A percentile compares a stretch with the other conserved stretches of the same genome.
Evolutionary conservation across 2,113 vertebrate genomes (phyloP).

Genomic region (Candoia aspera): DNA sequence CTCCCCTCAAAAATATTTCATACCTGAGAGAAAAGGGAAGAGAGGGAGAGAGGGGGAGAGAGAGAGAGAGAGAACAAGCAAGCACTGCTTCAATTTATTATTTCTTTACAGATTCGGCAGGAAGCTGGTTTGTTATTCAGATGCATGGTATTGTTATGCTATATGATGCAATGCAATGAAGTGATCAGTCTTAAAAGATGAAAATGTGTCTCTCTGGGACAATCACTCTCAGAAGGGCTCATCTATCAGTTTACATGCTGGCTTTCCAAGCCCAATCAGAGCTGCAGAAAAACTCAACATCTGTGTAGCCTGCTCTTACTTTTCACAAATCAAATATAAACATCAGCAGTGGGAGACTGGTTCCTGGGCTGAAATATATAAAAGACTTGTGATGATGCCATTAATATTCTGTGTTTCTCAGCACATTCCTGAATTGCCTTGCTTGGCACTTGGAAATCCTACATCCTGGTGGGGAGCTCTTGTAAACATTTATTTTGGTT

Average conservation of each 20-base stretch:
- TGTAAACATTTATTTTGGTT: slow-evolving; percentile 29
- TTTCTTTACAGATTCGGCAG: slow-evolving; percentile 42
- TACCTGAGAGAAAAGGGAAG: neutral
- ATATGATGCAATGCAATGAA: slow-evolving; percentile 32
- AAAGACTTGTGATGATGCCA: slow-evolving; percentile 38
- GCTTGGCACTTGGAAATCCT: neutral
- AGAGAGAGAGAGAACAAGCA: neutral
- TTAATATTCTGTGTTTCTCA: slow-evolving; percentile 57
- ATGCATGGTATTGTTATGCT: slow-evolving; percentile 38
- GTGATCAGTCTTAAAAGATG: slow-evolving; percentile 56
- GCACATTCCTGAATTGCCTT: slow-evolving; percentile 32
- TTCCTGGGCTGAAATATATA: slow-evolving; percentile 47
- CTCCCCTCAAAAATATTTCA: slow-evolving; percentile 6
- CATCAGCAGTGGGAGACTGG: slow-evolving; percentile 36
- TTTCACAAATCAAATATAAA: slow-evolving; percentile 47
- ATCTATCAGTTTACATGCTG: slow-evolving; percentile 37
- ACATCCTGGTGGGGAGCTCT: slow-evolving; percentile 4
- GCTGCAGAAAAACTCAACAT: slow-evolving; percentile 47
- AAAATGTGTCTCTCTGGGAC: slow-evolving; percentile 47
- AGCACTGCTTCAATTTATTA: slow-evolving; percentile 34
- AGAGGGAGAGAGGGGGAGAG: neutral
- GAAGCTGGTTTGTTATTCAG: slow-evolving; percentile 60
- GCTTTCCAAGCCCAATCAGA: slow-evolving; percentile 50
- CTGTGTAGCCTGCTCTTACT: slow-evolving; percentile 24
- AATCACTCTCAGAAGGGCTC: slow-evolving; percentile 38